Base-by-base conservation (phyloP, 1,140 invertebrate genomes). In the Oryzaephilus surinamensis region DNA sequence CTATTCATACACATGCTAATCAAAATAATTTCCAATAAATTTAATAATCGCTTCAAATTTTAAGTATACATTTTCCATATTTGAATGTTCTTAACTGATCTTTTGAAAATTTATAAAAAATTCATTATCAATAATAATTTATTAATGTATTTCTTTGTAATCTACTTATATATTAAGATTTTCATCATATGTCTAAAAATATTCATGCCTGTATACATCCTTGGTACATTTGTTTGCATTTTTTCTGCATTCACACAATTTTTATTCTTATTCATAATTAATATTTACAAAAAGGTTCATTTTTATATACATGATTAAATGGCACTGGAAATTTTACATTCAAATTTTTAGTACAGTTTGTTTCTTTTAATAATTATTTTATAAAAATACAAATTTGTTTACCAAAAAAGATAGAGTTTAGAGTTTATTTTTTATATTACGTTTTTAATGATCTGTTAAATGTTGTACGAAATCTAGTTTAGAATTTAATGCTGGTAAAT, bases 101-200 rank as follows among this genome's bases (percentile, higher is more conserved):
- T n/a, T n/a, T n/a, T n/a, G n/a, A n/a, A n/a, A n/a, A n/a, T 29
- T 43, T 35, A 45, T 45, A 45, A 34, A 45, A 48, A 48, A 48
- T 45, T 45, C 38, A 23, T 45, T 40, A 41, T 32, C 30, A 44
- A n/a, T n/a, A n/a, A n/a, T n/a, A n/a, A n/a, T n/a, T n/a, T n/a
- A n/a, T n/a, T n/a, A n/a, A n/a, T n/a, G n/a, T n/a, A n/a, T n/a
- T n/a, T n/a, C n/a, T n/a, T n/a, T n/a, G n/a, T n/a, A n/a, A n/a
- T n/a, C n/a, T 43, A 29, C 35, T 43, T n/a, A n/a, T n/a, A n/a
- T n/a, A n/a, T n/a, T n/a, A n/a, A n/a, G n/a, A n/a, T n/a, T n/a
- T n/a, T n/a, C n/a, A n/a, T n/a, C n/a, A n/a, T 44, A 48, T 48
- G 32, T 48, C 46, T 48, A 45, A 48, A 45, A 45, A 48, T 48